Evolutionary conservation across 2,797 vertebrate species (phyloP).

Genomic region (Sebastes matsubarae): DNA sequence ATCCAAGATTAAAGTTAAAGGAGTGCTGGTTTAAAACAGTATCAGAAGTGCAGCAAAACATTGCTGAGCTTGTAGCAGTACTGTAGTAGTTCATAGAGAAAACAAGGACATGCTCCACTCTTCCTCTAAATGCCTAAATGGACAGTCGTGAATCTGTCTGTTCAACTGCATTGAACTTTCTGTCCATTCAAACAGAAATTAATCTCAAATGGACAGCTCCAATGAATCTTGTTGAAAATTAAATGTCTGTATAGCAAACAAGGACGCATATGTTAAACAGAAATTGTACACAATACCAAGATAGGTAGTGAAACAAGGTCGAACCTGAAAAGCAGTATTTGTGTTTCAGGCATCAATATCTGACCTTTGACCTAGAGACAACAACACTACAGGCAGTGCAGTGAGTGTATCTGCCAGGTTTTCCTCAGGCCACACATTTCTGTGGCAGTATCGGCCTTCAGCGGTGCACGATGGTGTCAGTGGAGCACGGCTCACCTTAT

Average conservation of each 20-base stretch:
- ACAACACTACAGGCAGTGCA: background rate
- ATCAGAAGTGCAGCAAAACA: background rate
- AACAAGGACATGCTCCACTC: background rate
- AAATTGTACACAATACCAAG: background rate
- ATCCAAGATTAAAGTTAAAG: background rate
- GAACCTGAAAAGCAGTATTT: background rate
- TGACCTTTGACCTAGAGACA: slow-evolving; percentile 8
- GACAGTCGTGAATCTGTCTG: background rate
- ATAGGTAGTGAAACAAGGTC: background rate
- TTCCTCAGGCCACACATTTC: slow-evolving; percentile 19
- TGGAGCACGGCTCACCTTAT: slow-evolving; percentile 39
- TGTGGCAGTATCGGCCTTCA: slow-evolving; percentile 7
- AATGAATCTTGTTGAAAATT: background rate
- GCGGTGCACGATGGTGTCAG: slow-evolving; percentile 31
- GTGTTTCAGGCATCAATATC: background rate
- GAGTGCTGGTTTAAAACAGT: background rate
- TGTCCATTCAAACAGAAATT: background rate
- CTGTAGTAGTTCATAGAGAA: background rate
- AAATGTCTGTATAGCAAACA: background rate
- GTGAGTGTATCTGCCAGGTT: background rate
- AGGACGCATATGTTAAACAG: background rate
- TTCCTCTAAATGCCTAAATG: background rate
- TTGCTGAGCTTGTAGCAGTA: too few species aligned
- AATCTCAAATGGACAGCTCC: background rate
- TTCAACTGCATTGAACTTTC: background rate